A percentile compares a stretch with the other conserved stretches of the same genome.
Conservation (phyloP, 1,140 invertebrate species). For the Bombus pyrosoma region DNA sequence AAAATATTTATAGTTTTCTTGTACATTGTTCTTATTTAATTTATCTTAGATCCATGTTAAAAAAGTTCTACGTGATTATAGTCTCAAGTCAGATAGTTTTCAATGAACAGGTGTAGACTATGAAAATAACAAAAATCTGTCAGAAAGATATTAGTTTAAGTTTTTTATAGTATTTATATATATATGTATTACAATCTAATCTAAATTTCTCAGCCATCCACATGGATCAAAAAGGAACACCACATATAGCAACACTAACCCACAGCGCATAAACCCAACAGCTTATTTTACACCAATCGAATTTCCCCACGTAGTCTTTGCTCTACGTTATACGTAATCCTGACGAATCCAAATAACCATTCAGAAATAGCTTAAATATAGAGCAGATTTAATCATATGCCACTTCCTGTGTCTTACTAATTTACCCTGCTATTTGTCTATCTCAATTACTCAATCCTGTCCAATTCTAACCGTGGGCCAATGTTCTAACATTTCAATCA, state of each 20-base stretch:
- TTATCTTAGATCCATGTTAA: not conserved
- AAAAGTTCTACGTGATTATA: too few species aligned
- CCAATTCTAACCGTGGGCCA: not conserved
- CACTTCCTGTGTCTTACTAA: not conserved
- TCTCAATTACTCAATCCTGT: not conserved
- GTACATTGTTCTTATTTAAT: not conserved
- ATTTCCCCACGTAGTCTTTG: not conserved
- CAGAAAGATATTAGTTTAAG: too few species aligned
- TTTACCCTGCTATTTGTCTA: too few species aligned
- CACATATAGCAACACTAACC: too few species aligned
- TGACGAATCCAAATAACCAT: not conserved
- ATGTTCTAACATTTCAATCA: not conserved
- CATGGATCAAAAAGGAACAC: too few species aligned
- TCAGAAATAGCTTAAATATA: constrained; percentile 9
- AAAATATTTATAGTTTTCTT: not conserved
- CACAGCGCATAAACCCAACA: not conserved
- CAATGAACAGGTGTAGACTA: too few species aligned
- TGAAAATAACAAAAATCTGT: not conserved
- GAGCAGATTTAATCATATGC: not conserved
- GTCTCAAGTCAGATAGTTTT: too few species aligned
- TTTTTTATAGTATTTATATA: too few species aligned
- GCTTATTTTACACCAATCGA: not conserved
- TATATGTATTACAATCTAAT: too few species aligned
- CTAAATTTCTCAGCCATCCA: too few species aligned
- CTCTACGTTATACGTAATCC: not conserved